These are phyloP conservation scores for Archivesica marissinica DNA, from an alignment of 1,140 invertebrate species.

Conservation along the genomic window DNA sequence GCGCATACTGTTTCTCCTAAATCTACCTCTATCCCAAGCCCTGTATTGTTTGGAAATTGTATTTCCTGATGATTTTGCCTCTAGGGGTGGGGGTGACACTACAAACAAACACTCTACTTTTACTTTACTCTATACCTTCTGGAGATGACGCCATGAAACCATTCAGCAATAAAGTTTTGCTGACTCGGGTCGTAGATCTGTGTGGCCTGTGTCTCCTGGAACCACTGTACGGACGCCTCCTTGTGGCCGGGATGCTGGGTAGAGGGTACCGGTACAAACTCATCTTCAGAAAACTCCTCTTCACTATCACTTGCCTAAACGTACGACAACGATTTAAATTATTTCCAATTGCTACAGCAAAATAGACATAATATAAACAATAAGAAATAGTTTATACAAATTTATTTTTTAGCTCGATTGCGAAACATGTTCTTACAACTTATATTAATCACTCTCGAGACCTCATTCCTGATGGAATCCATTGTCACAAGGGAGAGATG, in stretches of 20 bases:
- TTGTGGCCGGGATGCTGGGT: constrained; percentile 59
- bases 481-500: too few species aligned
- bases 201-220: constrained; percentile 78
- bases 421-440: too few species aligned
- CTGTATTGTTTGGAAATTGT: too few species aligned
- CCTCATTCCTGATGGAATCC: too few species aligned
- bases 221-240: constrained; percentile 77
- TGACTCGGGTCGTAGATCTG: constrained; percentile 72
- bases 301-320: constrained; percentile 56
- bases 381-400: not conserved
- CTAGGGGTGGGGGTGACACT: too few species aligned
- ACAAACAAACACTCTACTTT: too few species aligned
- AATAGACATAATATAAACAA: too few species aligned
- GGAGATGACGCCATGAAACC: constrained; percentile 83
- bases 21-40: too few species aligned
- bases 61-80: too few species aligned
- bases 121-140: constrained; percentile 80
- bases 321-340: not conserved
- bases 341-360: not conserved
- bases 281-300: constrained; percentile 75
- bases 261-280: constrained; percentile 72
- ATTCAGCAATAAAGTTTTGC: constrained; percentile 75
- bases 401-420: too few species aligned
- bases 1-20: too few species aligned
- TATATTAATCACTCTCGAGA: too few species aligned